Evolutionary conservation across 2,113 vertebrate genomes (phyloP), one percentile per base, ranked within the genome.

Genomic region (Labeo rohita): DNA sequence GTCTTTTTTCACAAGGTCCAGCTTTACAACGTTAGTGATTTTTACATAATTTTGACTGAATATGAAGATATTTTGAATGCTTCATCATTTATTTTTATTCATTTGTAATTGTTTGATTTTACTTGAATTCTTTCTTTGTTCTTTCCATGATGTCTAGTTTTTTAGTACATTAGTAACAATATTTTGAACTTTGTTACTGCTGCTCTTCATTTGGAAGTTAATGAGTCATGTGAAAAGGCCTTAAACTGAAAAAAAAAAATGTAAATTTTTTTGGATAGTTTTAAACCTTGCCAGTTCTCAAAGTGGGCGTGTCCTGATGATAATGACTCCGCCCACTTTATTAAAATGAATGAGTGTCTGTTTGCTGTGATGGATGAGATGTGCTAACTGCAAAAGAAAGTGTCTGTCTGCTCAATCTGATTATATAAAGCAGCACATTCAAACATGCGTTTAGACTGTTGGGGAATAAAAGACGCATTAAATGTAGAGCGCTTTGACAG

Each of bases 331-430:
- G 96, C 95, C 95, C 75, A 54, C 91, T 90, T 95, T 97, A 98
- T 97, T 98, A 97, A 98, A 98, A 98, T 98, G 97, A 97, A 97
- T 96, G 96, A 61, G 56, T n/a, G 56, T 59, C n/a, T 0, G n/a
- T 68, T 56, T 56, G 16, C 96, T 92, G 54, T 72, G 93, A 92
- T 96, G 96, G 97, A 97, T 98, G 97, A 99, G 97, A 97, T 96
- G 96, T 96, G 97, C 96, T 97, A 97, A 99, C 97, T 96, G 95
- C 95, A 94, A 95, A 95, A 96, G 96, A 39, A 68, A 68, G 97
- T 96, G 97, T 98, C 96, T 97, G 96, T 97, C 96, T 96, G 95
- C 95, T 96, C 94, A 96, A 96, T 98, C 96, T 98, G 97, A 99
- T 98, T 99, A 98, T 96, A 95, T 96, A 96, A 98, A 97, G 95